A percentile compares a stretch with the other conserved stretches of the same genome.
Conservation (phyloP, 2,113 vertebrate species). For the Arothron firmamentum region DNA sequence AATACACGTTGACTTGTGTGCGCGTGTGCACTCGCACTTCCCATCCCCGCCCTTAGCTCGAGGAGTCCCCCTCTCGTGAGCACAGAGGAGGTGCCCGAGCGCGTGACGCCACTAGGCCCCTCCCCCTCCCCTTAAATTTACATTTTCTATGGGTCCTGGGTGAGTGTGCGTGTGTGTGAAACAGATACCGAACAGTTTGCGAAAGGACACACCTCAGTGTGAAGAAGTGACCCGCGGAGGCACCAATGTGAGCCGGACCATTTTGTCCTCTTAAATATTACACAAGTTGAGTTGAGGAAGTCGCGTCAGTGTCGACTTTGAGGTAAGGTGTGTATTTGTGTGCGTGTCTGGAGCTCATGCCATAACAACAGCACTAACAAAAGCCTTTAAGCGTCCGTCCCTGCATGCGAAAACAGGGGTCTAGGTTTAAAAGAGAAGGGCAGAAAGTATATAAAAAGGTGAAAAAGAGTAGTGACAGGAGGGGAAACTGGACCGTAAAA, state of each 20-base stretch:
- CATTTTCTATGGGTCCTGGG: slow-evolving; percentile 70
- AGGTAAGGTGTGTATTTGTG: slow-evolving; percentile 61
- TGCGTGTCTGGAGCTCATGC: slow-evolving; percentile 27
- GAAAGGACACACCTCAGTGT: slow-evolving; percentile 64
- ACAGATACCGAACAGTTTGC: slow-evolving; percentile 48
- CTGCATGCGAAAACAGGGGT: neutral
- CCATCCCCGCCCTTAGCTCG: slow-evolving; percentile 55
- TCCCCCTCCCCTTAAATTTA: slow-evolving; percentile 66
- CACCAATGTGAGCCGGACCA: slow-evolving; percentile 43
- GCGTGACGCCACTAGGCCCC: slow-evolving; percentile 53
- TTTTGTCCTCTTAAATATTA: slow-evolving; percentile 52
- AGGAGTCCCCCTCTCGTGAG: slow-evolving; percentile 53
- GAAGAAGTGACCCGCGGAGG: slow-evolving; percentile 51
- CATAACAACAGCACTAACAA: slow-evolving; percentile 56
- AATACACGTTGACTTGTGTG: no score
- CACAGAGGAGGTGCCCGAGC: slow-evolving; percentile 14
- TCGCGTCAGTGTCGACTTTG: slow-evolving; percentile 57
- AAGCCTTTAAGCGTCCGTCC: slow-evolving; percentile 30
- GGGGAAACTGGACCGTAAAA: slow-evolving; percentile 41
- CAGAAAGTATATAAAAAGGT: neutral
- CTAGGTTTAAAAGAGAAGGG: slow-evolving; percentile 18
- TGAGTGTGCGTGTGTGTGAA: slow-evolving; percentile 25
- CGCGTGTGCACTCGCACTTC: neutral
- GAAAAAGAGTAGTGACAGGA: neutral
- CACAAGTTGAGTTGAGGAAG: slow-evolving; percentile 58